Evolutionary conservation across 2,113 vertebrate species (phyloP), one percentile per base, ranked within the genome.

Genomic region (Boleophthalmus pectinirostris): DNA sequence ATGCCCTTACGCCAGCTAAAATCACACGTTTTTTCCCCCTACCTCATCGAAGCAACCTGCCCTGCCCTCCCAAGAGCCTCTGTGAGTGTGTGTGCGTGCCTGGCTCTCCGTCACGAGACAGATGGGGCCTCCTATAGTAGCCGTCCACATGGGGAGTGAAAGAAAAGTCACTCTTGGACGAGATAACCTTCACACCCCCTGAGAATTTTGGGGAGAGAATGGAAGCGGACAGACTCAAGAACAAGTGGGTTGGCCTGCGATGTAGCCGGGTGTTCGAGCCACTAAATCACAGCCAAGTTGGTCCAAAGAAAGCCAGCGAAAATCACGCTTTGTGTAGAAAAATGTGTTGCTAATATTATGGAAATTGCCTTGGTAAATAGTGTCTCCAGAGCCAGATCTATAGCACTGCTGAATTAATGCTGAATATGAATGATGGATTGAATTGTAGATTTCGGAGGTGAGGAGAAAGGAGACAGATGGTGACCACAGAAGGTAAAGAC

Each of bases 101-200:
- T 84, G 84, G 77, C 70, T 70, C 71, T 80, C 56, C 70, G 18
- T 68, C 69, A 63, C 79, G 80, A 58, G 84, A 88, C 92, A 92
- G 92, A 92, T 91, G 91, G 89, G 73, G 58, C 58, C 74, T 83
- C 75, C 78, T 56, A 82, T 46, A 69, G 84, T 66, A 71, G 81
- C 79, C 63, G 79, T 79, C 86, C 86, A 88, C 60, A 73, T 67
- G 73, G 51, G 73, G 77, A 54, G 57, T 49, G 57, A 61, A 78
- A 76, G 72, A 29, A 81, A 81, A 85, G 88, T 89, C 75, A 76
- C 75, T 88, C 86, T 90, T 88, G 90, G 90, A 89, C 46, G 66
- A 74, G 24, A 86, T 69, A 87, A 87, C 87, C 88, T 89, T 89
- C 74, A 80, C 74, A 87, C 75, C 65, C 79, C 81, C 84, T 74